A percentile compares a stretch with the other conserved stretches of the same genome.
Conservation (phyloP, 2,888 invertebrate species). For the Tineola bisselliella region DNA sequence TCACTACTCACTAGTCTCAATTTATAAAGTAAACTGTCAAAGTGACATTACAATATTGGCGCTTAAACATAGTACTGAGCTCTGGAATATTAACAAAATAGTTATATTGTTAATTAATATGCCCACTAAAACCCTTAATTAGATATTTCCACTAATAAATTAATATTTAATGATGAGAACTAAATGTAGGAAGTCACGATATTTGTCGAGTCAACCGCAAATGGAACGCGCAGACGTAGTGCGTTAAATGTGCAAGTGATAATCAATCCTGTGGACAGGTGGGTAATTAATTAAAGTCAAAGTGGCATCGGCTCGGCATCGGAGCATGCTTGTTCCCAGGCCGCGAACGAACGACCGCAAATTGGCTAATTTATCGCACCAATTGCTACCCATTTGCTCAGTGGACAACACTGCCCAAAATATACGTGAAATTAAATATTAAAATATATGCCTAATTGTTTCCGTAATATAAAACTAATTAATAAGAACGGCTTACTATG, state of each 20-base stretch:
- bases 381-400: constrained; percentile 21
- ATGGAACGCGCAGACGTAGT: not conserved
- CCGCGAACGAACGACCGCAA: constrained; percentile 28
- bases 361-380: constrained; percentile 46
- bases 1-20: no score
- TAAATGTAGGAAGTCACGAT: not conserved
- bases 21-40: no score
- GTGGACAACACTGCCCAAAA: constrained; percentile 1
- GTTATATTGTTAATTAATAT: no score
- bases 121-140: no score
- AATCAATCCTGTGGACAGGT: constrained; percentile 20
- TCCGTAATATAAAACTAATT: no score
- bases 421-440: not conserved
- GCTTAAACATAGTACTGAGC: no score
- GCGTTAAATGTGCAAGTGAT: constrained; percentile 5
- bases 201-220: not conserved
- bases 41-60: no score
- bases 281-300: constrained; percentile 44
- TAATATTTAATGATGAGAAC: not conserved
- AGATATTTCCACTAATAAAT: no score
- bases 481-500: no score
- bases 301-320: constrained; percentile 24
- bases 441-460: not conserved
- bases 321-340: constrained; percentile 15
- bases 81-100: no score